Base-by-base conservation (phyloP, 2,113 vertebrate genomes). In the Polypterus senegalus region DNA sequence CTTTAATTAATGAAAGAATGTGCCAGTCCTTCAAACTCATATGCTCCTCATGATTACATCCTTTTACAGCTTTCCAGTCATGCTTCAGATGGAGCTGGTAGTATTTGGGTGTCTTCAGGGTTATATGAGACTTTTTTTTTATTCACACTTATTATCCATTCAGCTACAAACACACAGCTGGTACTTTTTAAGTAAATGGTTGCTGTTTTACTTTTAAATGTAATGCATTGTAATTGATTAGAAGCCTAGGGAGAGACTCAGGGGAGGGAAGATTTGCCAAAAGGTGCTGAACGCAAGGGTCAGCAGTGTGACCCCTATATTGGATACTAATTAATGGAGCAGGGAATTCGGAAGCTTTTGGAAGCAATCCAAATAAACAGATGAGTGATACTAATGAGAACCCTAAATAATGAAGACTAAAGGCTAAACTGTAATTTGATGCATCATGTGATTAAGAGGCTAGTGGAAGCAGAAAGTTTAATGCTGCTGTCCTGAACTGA, bases 401-500 rank as follows among this genome's bases (percentile, higher is more conserved):
- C 56, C 56, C 56, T 58, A 45, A 8, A 27, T 43, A 58, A 58
- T 45, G 44, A 58, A 44, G 56, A 45, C 56, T 58, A 58, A 58
- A 58, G 56, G 56, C 27, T 58, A 43, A 58, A 58, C 56, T 58
- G 56, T 44, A 58, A 58, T 58, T 58, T 58, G 27, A 58, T 58
- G 56, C 56, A 58, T 58, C 27, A 6, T 45, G 56, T 58, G 27
- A 7, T 8, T 27, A 45, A 6, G 56, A 58, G 46, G 56, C 56
- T 45, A 58, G 56, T 58, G 56, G 56, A 44, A 58, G 43, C 45
- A 58, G 46, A 27, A 58, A 44, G 56, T 7, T 58, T 44, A 58
- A 45, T 45, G 27, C 9, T 57, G 10, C 9, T 7, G 7, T 58
- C 43, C 7, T 45, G 5, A 58, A 45, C 7, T 5, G 27, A 58